Evolutionary conservation across 2,113 vertebrate species (phyloP), one percentile per base, ranked within the genome.

Genomic region (Diadophis punctatus): DNA sequence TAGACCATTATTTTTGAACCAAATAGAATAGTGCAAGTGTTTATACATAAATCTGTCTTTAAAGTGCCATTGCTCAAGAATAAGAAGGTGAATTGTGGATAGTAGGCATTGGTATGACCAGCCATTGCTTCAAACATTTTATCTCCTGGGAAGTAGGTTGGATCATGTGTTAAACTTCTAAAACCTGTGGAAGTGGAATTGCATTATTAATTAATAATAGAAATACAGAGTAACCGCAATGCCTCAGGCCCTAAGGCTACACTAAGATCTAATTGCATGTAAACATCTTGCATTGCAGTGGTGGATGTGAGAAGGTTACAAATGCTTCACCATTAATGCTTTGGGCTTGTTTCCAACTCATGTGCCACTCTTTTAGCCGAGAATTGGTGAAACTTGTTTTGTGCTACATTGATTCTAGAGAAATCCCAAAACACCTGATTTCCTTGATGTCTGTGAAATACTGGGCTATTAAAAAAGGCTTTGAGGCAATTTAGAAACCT

Each of bases 181-280:
- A 23, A 27, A 52, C 53, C 25, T 56, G 68, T 8, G 8, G 9
- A 53, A n/a, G 6, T 11, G 60, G 48, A 60, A 3, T 39, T 23
- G 55, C 68, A 53, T 89, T 86, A 85, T 89, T 91, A 91, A 89
- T 93, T 91, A 52, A 91, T 89, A 55, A 86, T 34, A 68, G 23
- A n/a, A 60, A 89, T 52, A 49, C n/a, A 86, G n/a, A 91, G 48
- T 63, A 63, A 63, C 34, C 55, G n/a, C 55, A 86, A 11, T 89
- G 52, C n/a, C 27, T 85, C 9, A 25, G 39, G 48, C 68, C 55
- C 34, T 30, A 53, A 52, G 74, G 53, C 86, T 53, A 84, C 60
- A 56, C 90, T 34, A 25, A 18, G 10, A 89, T 46, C n/a, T 89
- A 53, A 88, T 49, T 39, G 52, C 46, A 51, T 56, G 27, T 43